Conservation (phyloP, 2,797 vertebrate genomes). For the Clamator glandarius region DNA sequence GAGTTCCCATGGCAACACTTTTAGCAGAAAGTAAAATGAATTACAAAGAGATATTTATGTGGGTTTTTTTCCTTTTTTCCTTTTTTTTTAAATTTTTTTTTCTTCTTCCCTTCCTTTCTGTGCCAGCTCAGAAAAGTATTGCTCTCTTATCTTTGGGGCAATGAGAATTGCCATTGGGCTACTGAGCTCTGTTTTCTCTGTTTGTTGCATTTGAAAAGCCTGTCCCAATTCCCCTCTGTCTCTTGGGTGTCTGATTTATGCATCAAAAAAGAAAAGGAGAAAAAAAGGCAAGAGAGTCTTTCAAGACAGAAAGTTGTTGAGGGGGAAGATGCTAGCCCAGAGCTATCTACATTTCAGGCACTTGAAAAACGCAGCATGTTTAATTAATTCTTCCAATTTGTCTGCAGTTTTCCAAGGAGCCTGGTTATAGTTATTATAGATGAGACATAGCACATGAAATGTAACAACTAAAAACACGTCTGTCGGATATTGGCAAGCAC, state of each 20-base stretch:
- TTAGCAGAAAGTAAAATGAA: constrained; percentile 47
- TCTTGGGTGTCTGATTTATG: background rate
- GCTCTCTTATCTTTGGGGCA: constrained; percentile 10
- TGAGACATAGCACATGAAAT: background rate
- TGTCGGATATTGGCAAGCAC: background rate
- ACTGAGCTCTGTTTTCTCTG: background rate
- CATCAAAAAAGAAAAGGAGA: background rate
- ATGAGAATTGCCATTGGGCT: constrained; percentile 1
- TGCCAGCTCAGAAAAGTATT: constrained; percentile 14
- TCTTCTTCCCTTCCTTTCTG: background rate
- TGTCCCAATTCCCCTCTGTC: constrained; percentile 18
- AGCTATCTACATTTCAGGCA: background rate
- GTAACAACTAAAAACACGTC: background rate
- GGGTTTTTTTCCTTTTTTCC: too few relatives aligned
- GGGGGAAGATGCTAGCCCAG: background rate
- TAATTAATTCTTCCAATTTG: background rate
- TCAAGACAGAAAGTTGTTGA: background rate
- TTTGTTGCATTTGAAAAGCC: constrained; percentile 6
- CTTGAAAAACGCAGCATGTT: background rate
- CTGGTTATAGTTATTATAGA: background rate
- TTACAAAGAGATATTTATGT: background rate
- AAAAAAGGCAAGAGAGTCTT: background rate
- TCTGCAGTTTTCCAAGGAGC: background rate
- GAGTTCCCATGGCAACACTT: constrained; percentile 68
- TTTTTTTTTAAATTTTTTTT: background rate